These are phyloP conservation scores for Toxonevra muliebris DNA, from an alignment of 2,888 invertebrate genomes.

Conservation along the genomic window DNA sequence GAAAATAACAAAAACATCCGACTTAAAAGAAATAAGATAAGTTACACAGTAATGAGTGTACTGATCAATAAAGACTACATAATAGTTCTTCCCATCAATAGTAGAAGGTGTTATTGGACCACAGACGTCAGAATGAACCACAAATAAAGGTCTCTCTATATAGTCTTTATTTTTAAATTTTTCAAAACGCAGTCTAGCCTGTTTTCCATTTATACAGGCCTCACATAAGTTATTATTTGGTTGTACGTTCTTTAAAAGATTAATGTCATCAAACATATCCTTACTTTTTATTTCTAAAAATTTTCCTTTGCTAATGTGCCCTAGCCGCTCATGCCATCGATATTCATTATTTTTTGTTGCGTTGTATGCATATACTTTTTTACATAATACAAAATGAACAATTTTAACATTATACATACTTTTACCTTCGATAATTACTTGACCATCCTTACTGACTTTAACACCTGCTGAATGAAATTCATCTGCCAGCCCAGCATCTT, in stretches of 20 bases:
- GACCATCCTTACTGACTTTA: constrained; percentile 46
- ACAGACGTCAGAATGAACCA: constrained; percentile 53
- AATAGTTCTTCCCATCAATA: constrained; percentile 52
- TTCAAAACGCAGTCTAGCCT: constrained; percentile 51
- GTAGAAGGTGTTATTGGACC: constrained; percentile 47
- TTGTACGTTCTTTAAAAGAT: constrained; percentile 30
- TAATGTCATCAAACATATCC: constrained; percentile 36
- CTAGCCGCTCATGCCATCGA: constrained; percentile 41
- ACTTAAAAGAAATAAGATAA: constrained; percentile 49
- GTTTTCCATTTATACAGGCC: constrained; percentile 48
- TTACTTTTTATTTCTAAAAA: constrained; percentile 40
- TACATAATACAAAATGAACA: constrained; percentile 1
- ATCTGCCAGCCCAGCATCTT: neutral
- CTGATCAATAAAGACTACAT: constrained; percentile 55
- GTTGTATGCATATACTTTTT: constrained; percentile 34
- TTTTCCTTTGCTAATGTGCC: constrained; percentile 39
- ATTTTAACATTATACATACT: constrained; percentile 3
- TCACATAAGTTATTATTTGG: constrained; percentile 48
- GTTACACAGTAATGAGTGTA: constrained; percentile 52
- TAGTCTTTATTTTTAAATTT: constrained; percentile 45
- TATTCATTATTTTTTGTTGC: constrained; percentile 32
- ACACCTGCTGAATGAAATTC: constrained; percentile 37
- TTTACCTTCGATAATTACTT: constrained; percentile 22
- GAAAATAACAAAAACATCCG: constrained; percentile 46
- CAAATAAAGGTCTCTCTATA: constrained; percentile 51